A percentile compares a stretch with the other conserved stretches of the same genome.
Evolutionary conservation across 2,888 invertebrate species (phyloP).

Genomic region (Sialis lutaria): DNA sequence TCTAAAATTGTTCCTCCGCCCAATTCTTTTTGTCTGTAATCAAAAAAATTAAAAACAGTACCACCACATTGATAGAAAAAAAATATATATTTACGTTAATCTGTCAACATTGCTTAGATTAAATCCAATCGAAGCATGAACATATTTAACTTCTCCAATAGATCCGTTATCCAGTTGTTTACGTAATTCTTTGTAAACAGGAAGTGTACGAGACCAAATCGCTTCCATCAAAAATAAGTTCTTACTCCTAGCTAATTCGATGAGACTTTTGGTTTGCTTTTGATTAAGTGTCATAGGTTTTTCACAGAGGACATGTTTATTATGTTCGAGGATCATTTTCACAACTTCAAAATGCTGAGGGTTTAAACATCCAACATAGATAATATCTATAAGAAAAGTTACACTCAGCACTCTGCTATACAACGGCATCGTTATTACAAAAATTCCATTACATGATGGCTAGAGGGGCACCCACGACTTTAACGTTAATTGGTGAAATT

Average conservation of each 20-base stretch:
- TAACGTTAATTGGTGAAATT: too few relatives aligned
- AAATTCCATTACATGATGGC: too few relatives aligned
- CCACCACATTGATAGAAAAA: too few relatives aligned
- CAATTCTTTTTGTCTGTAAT: slow-evolving; percentile 41
- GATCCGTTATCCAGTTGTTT: slow-evolving; percentile 44
- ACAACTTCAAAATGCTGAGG: slow-evolving; percentile 52
- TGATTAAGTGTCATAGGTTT: slow-evolving; percentile 73
- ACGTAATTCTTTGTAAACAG: slow-evolving; percentile 50
- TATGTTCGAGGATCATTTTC: slow-evolving; percentile 56
- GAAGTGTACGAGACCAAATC: slow-evolving; percentile 74
- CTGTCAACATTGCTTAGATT: slow-evolving; percentile 36
- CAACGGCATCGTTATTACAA: too few relatives aligned
- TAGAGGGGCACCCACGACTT: too few relatives aligned
- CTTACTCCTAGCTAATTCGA: slow-evolving; percentile 48
- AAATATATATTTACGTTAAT: slow-evolving; percentile 34
- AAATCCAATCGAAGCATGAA: slow-evolving; percentile 52
- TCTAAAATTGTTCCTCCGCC: slow-evolving; percentile 66
- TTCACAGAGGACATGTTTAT: slow-evolving; percentile 80
- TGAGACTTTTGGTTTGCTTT: slow-evolving; percentile 51
- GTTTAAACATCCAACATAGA: slow-evolving; percentile 67
- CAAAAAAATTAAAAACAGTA: background rate
- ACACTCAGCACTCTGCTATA: too few relatives aligned
- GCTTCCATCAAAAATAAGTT: slow-evolving; percentile 76
- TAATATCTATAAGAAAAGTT: slow-evolving; percentile 48
- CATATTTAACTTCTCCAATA: slow-evolving; percentile 53